phyloP scores from a whole-genome alignment of 2,113 vertebrate genomes.

The Oncorhynchus mykiss region DNA sequence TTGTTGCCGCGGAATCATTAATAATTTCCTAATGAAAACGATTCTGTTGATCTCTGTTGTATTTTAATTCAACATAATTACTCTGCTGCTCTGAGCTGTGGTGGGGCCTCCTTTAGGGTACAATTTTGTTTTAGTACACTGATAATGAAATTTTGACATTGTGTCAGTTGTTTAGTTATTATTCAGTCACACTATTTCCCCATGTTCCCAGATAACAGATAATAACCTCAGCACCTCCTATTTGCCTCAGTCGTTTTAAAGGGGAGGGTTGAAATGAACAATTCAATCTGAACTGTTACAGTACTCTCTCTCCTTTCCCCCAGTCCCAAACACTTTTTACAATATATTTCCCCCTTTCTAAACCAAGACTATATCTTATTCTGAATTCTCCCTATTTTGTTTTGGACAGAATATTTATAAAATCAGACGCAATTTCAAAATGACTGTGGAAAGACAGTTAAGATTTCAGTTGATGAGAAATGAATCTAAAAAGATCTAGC shows the following conservation, averaged over 20 bases:
- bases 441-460: background rate
- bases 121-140: conserved; percentile 99
- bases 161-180: conserved; percentile 99
- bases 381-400: background rate
- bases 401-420: background rate
- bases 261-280: conserved; percentile 90
- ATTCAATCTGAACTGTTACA: conserved; percentile 78
- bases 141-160: conserved; percentile 99
- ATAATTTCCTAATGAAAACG: conserved; percentile 99
- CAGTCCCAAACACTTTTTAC: background rate
- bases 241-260: conserved; percentile 91
- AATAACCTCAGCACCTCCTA: conserved; percentile 96
- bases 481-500: background rate
- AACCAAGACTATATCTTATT: background rate
- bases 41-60: conserved; percentile 99
- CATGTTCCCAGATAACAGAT: conserved; percentile 99
- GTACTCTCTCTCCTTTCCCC: conserved; percentile 27
- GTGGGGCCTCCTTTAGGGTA: conserved; percentile 98
- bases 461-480: background rate
- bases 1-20: conserved; percentile 98
- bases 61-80: conserved; percentile 99
- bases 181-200: conserved; percentile 98
- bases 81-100: conserved; percentile 94
- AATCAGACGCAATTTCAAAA: background rate
- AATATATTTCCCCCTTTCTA: background rate